phyloP scores from a whole-genome alignment of 2,797 vertebrate genomes.

The Thaleichthys pacificus region DNA sequence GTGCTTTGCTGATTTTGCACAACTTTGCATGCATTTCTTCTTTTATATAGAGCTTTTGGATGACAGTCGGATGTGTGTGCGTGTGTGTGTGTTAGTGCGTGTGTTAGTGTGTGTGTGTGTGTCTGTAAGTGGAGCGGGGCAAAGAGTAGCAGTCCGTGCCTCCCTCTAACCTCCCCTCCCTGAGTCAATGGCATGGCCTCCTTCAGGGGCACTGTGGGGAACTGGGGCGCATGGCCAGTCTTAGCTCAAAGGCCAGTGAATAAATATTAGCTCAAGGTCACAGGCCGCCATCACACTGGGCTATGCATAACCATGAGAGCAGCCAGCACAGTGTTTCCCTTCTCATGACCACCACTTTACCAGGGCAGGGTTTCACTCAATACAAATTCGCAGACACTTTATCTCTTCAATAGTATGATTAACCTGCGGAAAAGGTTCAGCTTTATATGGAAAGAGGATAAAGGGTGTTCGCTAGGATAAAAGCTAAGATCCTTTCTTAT shows the following conservation, averaged over 20 bases:
- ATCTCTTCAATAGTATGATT: conserved; percentile 26
- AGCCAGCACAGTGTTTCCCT: conserved; percentile 37
- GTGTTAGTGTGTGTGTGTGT: not conserved
- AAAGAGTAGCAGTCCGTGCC: conserved; percentile 3
- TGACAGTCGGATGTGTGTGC: not conserved
- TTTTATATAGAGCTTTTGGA: not conserved
- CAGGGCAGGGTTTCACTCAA: not conserved
- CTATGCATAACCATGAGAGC: conserved; percentile 65
- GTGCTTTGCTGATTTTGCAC: conserved; percentile 1
- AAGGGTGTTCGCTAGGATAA: not conserved
- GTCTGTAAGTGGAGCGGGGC: not conserved
- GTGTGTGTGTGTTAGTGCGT: not conserved
- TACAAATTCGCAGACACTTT: not conserved
- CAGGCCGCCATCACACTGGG: conserved; percentile 51
- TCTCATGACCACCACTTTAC: conserved; percentile 29
- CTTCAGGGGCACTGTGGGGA: conserved; percentile 52
- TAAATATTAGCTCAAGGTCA: conserved; percentile 76
- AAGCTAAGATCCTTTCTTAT: not conserved
- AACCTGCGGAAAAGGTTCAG: conserved; percentile 42
- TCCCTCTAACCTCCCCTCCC: conserved; percentile 37
- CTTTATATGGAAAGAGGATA: not conserved
- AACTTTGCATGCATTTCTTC: not conserved
- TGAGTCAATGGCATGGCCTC: conserved; percentile 48
- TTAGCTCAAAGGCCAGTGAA: conserved; percentile 42
- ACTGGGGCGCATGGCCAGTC: conserved; percentile 46